Evolutionary conservation across 1,140 invertebrate species (phyloP), one percentile per base, ranked within the genome.

Genomic region (Wiebesia pumilae): DNA sequence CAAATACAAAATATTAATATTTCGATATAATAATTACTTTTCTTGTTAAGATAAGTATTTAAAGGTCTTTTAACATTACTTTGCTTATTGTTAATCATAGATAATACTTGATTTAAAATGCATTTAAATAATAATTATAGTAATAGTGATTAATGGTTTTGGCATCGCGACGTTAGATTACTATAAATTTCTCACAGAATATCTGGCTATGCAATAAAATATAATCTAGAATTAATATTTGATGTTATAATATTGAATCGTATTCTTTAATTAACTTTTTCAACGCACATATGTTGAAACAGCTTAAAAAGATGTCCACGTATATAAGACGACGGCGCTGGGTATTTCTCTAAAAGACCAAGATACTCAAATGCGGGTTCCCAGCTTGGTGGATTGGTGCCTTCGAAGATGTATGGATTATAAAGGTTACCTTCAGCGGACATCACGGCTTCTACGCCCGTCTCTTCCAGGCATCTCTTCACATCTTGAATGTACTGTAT

Each of bases 251-350:
- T 54, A 84, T 38, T 83, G 77, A 54, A 62, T 86, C 27, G 54
- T 85, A 69, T 33, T 16, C 2, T 69, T 0, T 27, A 73, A 43
- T 24, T 40, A 86, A 73, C 35, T 83, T 86, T 47, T 88, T 84
- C 21, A 77, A 95, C 96, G 95, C 96, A 99, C 98, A 97, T 95
- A 93, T 99, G 97, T 93, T 99, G 98, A 91, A 98, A 98, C 83
- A 99, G 94, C 95, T 99, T 99, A 93, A 99, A 99, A 6, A 99
- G 93, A 94, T 99, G 99, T 14, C 98, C 99, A 89, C 99, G 95
- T 38, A 98, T 96, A 90, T 96, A 99, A 14, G 98, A 98, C 65
- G 96, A 93, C n/a, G 97, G 97, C 90, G 98, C 98, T 16, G 98
- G 97, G 94, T 98, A 97, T 89, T 96, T 92, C 87, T 97, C 95